Evolutionary conservation across 2,888 invertebrate genomes (phyloP).

Genomic region (Proisotoma minuta): DNA sequence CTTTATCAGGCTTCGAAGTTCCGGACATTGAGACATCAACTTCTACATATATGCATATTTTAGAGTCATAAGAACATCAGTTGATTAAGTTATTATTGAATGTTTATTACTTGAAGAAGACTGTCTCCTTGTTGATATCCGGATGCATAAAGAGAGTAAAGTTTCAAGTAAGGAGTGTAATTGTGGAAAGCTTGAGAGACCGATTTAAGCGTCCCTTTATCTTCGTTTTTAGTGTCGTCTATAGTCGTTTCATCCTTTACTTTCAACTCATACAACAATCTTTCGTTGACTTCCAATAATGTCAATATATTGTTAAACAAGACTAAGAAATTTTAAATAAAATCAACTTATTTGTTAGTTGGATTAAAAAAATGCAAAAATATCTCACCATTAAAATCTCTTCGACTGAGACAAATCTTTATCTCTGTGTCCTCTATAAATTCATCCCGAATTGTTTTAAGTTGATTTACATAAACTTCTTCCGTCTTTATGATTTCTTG

Average conservation of each 20-base stretch:
- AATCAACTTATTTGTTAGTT: not conserved
- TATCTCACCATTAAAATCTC: slow-evolving; percentile 30
- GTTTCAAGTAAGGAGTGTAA: slow-evolving; percentile 70
- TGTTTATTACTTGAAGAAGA: slow-evolving; percentile 57
- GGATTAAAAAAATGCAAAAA: not conserved
- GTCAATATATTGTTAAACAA: slow-evolving; percentile 32
- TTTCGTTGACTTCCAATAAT: slow-evolving; percentile 50
- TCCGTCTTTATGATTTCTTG: slow-evolving; percentile 67
- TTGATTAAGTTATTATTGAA: too few species aligned
- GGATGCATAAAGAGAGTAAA: slow-evolving; percentile 72
- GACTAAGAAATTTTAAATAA: slow-evolving; percentile 7
- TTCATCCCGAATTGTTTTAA: slow-evolving; percentile 56
- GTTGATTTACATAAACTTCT: slow-evolving; percentile 63
- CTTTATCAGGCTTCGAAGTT: slow-evolving; percentile 27
- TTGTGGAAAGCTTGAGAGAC: slow-evolving; percentile 64
- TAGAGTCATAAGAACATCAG: too few species aligned
- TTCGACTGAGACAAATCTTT: slow-evolving; percentile 24
- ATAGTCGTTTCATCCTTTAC: not conserved
- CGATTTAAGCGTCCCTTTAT: slow-evolving; percentile 24
- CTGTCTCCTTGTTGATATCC: slow-evolving; percentile 63
- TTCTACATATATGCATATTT: too few species aligned
- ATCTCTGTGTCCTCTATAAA: slow-evolving; percentile 35
- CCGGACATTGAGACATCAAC: slow-evolving; percentile 23
- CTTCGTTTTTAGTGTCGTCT: slow-evolving; percentile 2
- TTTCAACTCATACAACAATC: slow-evolving; percentile 50